phyloP scores from a whole-genome alignment of 2,113 vertebrate species.

The Coptodon rendalli region DNA sequence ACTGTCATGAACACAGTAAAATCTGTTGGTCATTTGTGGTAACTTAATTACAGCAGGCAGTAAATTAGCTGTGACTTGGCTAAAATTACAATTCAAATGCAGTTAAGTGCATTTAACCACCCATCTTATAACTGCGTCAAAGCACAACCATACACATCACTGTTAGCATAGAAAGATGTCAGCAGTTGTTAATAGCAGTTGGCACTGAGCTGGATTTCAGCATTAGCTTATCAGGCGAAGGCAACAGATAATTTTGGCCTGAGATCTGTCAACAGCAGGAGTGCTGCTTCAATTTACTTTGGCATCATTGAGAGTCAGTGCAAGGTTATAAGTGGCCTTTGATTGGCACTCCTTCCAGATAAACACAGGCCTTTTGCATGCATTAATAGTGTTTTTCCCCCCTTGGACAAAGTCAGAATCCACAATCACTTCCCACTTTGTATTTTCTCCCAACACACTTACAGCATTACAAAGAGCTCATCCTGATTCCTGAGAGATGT shows the following conservation, averaged over 20 bases:
- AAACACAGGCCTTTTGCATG: neutral
- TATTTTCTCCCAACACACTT: conserved; percentile 40
- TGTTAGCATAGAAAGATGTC: neutral
- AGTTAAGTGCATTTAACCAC: neutral
- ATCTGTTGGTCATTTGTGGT: conserved; percentile 19
- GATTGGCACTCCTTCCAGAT: neutral
- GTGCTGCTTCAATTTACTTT: neutral
- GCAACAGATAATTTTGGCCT: neutral
- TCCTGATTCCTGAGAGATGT: conserved; percentile 56
- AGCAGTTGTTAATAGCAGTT: neutral
- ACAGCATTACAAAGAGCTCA: conserved; percentile 68
- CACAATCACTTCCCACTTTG: neutral
- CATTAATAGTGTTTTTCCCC: neutral
- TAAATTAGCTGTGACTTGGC: neutral
- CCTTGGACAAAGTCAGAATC: neutral
- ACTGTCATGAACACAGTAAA: neutral
- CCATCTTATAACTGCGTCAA: neutral
- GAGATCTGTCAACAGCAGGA: neutral
- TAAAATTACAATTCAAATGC: neutral
- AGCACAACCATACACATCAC: neutral
- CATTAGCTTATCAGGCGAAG: neutral
- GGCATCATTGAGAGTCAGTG: neutral
- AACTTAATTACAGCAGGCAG: neutral
- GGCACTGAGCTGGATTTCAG: neutral
- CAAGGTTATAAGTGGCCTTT: neutral